phyloP scores from a whole-genome alignment of 2,113 vertebrate genomes.

The Anser cygnoides region DNA sequence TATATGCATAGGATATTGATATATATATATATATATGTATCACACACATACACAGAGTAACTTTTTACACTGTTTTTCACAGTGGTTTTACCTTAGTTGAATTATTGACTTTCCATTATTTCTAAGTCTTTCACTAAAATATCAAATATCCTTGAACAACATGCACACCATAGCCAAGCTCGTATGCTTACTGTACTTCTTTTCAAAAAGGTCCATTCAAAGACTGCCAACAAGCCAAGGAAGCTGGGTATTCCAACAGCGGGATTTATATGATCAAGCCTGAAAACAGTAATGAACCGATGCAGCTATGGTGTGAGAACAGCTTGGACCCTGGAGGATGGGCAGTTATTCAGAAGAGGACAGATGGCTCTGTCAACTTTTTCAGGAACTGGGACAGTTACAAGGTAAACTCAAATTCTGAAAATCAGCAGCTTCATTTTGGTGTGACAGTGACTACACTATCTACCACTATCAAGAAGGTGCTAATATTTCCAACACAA shows the following conservation, averaged over 20 bases:
- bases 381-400: slow-evolving; percentile 99
- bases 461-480: background rate
- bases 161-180: background rate
- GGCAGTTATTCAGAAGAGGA: slow-evolving; percentile 96
- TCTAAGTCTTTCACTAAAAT: background rate
- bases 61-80: background rate
- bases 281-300: slow-evolving; percentile 81
- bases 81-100: background rate
- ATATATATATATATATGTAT: background rate
- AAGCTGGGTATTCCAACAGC: slow-evolving; percentile 88
- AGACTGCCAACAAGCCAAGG: slow-evolving; percentile 91
- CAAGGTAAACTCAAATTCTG: slow-evolving; percentile 80
- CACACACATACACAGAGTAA: background rate
- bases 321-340: slow-evolving; percentile 94
- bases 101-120: background rate
- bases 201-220: slow-evolving; percentile 88
- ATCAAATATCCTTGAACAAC: background rate
- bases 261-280: slow-evolving; percentile 96
- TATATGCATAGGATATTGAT: background rate
- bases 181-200: background rate
- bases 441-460: background rate
- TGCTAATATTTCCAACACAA: background rate
- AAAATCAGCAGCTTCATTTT: background rate
- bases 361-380: slow-evolving; percentile 95
- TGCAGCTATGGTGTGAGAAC: slow-evolving; percentile 97